These are phyloP conservation scores for Drosophila pseudotalamancana DNA, from an alignment of 2,888 invertebrate genomes.

Conservation along the genomic window DNA sequence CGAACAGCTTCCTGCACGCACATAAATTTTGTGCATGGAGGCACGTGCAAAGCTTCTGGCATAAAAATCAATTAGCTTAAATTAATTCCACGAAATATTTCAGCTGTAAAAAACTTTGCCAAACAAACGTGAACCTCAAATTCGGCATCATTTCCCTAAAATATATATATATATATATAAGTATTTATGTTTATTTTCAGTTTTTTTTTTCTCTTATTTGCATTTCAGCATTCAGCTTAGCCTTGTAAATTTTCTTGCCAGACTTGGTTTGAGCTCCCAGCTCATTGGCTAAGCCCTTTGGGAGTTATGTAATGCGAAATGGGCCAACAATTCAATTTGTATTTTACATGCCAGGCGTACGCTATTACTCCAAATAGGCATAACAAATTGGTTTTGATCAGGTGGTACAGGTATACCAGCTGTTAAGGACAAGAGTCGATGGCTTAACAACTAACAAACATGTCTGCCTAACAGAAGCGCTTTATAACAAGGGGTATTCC, in stretches of 20 bases:
- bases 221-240: constrained; percentile 46
- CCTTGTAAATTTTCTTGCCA: constrained; percentile 61
- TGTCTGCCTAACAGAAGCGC: no score
- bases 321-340: constrained; percentile 71
- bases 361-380: constrained; percentile 3
- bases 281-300: constrained; percentile 58
- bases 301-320: constrained; percentile 58
- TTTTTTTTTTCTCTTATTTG: background rate
- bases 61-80: constrained; percentile 72
- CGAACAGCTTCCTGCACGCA: constrained; percentile 17
- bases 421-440: background rate
- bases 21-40: constrained; percentile 30
- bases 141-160: constrained; percentile 9
- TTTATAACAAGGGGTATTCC: no score
- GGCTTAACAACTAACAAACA: no score
- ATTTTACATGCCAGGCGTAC: constrained; percentile 41
- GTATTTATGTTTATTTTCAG: background rate
- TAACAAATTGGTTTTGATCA: constrained; percentile 25
- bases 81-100: constrained; percentile 65
- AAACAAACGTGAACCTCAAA: constrained; percentile 37
- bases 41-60: constrained; percentile 58
- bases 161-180: background rate
- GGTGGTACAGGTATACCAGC: constrained; percentile 5
- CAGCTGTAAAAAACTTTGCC: constrained; percentile 41
- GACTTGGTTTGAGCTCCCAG: constrained; percentile 46